phyloP scores from a whole-genome alignment of 2,113 vertebrate genomes.

The Sterna hirundo region DNA sequence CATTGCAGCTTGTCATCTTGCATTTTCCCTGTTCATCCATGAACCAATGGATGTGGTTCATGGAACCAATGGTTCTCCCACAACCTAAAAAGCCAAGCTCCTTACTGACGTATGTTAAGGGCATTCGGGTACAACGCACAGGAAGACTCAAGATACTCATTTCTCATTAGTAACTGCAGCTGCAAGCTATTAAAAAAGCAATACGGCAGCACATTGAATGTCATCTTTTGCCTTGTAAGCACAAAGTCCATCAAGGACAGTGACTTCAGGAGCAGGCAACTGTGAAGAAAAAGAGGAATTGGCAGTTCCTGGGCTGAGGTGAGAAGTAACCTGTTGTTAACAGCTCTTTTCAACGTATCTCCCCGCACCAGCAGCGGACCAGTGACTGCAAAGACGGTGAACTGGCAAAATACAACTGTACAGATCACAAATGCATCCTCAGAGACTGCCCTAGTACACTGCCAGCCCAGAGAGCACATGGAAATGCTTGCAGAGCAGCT shows the following conservation, averaged over 20 bases:
- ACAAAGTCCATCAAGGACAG: neutral
- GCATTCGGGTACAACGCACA: rapidly evolving
- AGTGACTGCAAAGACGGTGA: neutral
- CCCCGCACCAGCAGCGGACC: neutral
- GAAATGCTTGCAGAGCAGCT: neutral
- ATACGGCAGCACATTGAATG: neutral
- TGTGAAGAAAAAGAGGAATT: neutral
- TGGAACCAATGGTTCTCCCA: neutral
- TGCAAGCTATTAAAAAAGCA: neutral
- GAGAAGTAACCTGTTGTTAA: neutral
- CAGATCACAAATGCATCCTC: neutral
- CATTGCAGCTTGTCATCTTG: neutral
- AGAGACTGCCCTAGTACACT: neutral
- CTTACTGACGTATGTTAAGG: neutral
- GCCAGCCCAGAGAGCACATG: neutral
- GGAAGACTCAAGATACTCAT: rapidly evolving
- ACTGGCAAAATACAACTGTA: neutral
- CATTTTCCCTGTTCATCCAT: neutral
- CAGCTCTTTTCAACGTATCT: neutral
- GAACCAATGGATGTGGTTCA: neutral
- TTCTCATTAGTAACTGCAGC: neutral
- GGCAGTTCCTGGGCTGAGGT: neutral
- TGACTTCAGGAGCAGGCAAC: neutral
- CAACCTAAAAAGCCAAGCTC: neutral
- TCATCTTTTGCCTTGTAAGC: neutral